phyloP scores from a whole-genome alignment of 2,797 vertebrate genomes.

The Alca torda region DNA sequence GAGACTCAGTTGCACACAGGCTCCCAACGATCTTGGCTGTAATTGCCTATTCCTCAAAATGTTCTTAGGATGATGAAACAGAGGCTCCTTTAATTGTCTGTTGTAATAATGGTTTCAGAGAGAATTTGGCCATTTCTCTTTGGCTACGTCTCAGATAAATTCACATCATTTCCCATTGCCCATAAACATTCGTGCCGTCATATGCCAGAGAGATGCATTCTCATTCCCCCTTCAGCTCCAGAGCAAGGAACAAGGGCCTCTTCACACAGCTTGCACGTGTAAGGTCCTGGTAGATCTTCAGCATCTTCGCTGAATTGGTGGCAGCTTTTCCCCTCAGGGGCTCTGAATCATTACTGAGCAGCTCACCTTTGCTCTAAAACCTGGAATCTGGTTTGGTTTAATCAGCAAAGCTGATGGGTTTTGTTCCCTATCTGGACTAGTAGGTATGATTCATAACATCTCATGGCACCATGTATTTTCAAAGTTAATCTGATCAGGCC shows the following conservation, averaged over 20 bases:
- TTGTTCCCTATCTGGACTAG: not conserved
- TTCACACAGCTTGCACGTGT: not conserved
- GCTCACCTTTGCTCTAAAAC: not conserved
- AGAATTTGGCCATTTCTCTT: not conserved
- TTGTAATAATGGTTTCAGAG: not conserved
- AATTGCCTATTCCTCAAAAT: not conserved
- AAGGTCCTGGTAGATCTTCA: not conserved
- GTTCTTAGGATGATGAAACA: not conserved
- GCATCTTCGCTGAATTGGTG: not conserved
- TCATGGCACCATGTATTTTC: not conserved
- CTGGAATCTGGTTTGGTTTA: not conserved
- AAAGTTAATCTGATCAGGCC: not conserved
- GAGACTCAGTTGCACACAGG: not conserved
- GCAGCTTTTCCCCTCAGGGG: not conserved
- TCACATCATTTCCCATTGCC: not conserved
- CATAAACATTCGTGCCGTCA: rapidly evolving
- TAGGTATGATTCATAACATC: not conserved
- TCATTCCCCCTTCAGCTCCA: not conserved
- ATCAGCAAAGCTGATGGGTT: not conserved
- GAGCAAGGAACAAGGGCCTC: not conserved
- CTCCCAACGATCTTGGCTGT: not conserved
- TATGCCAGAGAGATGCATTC: not conserved
- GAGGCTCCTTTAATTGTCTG: not conserved
- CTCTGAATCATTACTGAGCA: not conserved
- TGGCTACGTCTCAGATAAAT: not conserved